Evolutionary conservation across 2,888 invertebrate genomes (phyloP), one percentile per base, ranked within the genome.

Genomic region (Drosophila flavopinicola): DNA sequence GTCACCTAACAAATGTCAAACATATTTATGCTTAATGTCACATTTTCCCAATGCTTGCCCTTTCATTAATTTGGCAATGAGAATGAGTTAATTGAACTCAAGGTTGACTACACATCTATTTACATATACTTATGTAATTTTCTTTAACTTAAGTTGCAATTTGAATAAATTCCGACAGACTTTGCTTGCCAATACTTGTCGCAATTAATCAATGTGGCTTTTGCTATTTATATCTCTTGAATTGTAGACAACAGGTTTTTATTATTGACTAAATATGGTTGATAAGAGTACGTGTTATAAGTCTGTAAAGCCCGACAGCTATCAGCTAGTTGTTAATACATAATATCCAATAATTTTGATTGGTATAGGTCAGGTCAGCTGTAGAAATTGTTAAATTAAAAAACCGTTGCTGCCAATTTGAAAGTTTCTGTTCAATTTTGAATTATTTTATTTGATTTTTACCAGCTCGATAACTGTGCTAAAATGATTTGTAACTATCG

Each of bases 211-310:
- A 32, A 33, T 20, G 23, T 17, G 29, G 11, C 9, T 33, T 39
- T 42, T 24, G 45, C 11, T 41, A 48, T 9, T 20, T 47, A 33
- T 45, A 47, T 11, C 24, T 17, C 3, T 7, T 9, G 25, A 35
- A 30, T 11, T 37, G 5, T 37, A 20, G 11, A 13, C 38, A n/a
- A n/a, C 33, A 17, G 24, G 32, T 9, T 52, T 11, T 23, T 17
- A 17, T 29, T 47, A n/a, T 45, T 24, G 23, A 15, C 24, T 15
- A 35, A 57, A 33, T 30, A 11, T 3, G 25, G 20, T 33, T 58
- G 52, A 70, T 61, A 65, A 49, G 45, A 41, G n/a, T n/a, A 25
- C 6, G 2, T 42, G n/a, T 20, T 30, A 30, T 17, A 32, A 35
- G 10, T 32, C 17, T 15, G 7, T 29, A 29, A 44, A 5, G 35